Evolutionary conservation across 1,140 invertebrate genomes (phyloP).

Genomic region (Latrodectus geometricus): DNA sequence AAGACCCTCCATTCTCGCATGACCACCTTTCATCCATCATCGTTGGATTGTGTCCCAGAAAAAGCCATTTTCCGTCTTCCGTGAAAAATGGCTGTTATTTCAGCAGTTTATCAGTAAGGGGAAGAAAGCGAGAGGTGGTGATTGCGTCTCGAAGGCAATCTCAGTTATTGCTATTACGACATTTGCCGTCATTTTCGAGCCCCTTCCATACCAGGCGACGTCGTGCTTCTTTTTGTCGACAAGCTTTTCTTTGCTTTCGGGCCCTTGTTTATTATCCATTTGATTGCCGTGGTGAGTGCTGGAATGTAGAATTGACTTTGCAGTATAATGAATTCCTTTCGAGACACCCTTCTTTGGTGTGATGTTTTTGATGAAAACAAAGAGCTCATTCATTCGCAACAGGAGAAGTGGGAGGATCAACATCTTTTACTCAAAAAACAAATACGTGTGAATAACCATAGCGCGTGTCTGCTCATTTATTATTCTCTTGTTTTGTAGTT

Average conservation of each 20-base stretch:
- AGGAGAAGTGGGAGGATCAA: no score
- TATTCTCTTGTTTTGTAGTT: no score
- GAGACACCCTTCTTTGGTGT: no score
- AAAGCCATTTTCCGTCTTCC: slow-evolving; percentile 1
- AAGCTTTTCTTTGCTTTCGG: neutral
- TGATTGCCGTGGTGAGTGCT: no score
- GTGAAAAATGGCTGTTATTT: neutral
- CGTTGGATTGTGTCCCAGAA: neutral
- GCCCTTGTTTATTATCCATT: neutral
- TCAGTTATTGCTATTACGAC: neutral
- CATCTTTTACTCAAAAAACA: no score
- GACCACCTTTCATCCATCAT: neutral
- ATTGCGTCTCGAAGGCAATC: neutral
- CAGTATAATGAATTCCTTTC: no score
- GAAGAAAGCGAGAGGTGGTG: neutral
- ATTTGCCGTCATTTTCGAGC: neutral
- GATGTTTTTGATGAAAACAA: no score
- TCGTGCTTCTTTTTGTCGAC: neutral
- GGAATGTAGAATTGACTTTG: no score
- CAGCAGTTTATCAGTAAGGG: neutral
- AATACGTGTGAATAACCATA: no score
- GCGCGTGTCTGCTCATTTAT: no score
- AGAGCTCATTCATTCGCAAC: no score
- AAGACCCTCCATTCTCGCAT: neutral
- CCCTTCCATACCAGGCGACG: neutral